Conservation (phyloP, 2,113 vertebrate species). For the Chaetodon auriga region DNA sequence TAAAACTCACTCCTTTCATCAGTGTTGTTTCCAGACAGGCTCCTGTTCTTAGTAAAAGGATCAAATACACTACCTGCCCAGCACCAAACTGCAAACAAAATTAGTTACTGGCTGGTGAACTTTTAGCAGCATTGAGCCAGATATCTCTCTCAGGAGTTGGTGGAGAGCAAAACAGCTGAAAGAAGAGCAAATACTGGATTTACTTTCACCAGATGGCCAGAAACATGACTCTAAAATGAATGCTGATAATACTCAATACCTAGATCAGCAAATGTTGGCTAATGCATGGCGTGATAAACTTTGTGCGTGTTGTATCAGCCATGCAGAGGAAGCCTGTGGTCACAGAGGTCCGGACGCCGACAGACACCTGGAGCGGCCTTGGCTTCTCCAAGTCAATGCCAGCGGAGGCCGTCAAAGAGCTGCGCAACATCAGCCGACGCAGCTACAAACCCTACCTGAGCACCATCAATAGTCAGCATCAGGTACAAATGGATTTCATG, state of each 20-base stretch:
- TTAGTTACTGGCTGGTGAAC: neutral
- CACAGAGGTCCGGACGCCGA: constrained; percentile 86
- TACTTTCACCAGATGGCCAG: neutral
- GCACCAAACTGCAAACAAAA: neutral
- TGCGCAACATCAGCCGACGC: constrained; percentile 83
- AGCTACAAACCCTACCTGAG: constrained; percentile 85
- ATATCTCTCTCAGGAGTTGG: neutral
- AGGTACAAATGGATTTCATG: constrained; percentile 62
- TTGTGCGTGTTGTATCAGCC: constrained; percentile 62
- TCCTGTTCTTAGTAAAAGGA: no score
- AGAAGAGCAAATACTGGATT: neutral
- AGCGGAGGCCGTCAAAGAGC: constrained; percentile 84
- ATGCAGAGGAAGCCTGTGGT: constrained; percentile 87
- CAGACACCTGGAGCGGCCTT: constrained; percentile 87
- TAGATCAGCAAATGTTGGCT: neutral
- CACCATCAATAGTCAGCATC: constrained; percentile 63
- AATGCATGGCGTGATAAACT: no score
- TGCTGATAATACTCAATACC: neutral
- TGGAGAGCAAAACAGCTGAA: neutral
- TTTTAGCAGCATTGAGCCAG: neutral
- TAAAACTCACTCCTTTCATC: no score
- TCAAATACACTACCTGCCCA: neutral
- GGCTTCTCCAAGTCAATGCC: constrained; percentile 90
- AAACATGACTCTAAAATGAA: neutral
- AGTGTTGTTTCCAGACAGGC: no score